Evolutionary conservation across 1,140 invertebrate species (phyloP).

Genomic region (Drosophila biarmipes): DNA sequence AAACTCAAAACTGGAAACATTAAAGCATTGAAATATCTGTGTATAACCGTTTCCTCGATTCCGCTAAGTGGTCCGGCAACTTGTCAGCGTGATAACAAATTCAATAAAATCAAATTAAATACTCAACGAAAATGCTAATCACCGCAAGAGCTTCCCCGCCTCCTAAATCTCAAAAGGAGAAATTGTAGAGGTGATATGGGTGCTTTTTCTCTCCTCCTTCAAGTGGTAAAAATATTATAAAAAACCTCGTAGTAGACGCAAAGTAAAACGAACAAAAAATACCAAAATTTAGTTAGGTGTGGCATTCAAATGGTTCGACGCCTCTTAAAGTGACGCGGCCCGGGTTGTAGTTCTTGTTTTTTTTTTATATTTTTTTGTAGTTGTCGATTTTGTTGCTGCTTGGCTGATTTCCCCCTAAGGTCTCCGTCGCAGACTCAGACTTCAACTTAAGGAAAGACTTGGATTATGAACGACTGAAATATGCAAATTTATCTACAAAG

Average conservation of each 20-base stretch:
- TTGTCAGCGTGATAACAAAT: constrained; percentile 77
- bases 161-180: constrained; percentile 9
- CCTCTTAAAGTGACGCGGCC: constrained; percentile 68
- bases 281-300: constrained; percentile 76
- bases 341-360: constrained; percentile 25
- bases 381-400: constrained; percentile 39
- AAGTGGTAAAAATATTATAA: constrained; percentile 37
- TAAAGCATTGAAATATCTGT: constrained; percentile 43
- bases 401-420: constrained; percentile 58
- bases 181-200: constrained; percentile 21
- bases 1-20: constrained; percentile 58
- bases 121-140: constrained; percentile 81
- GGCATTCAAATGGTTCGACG: constrained; percentile 82
- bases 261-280: constrained; percentile 43
- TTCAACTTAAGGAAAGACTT: constrained; percentile 78
- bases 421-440: constrained; percentile 53
- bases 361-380: constrained; percentile 26
- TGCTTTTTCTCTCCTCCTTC: constrained; percentile 23
- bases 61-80: constrained; percentile 76
- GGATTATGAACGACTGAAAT: constrained; percentile 81
- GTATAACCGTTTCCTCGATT: constrained; percentile 44
- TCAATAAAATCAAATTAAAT: constrained; percentile 82
- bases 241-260: constrained; percentile 73
- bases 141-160: constrained; percentile 24
- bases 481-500: constrained; percentile 78